phyloP scores from a whole-genome alignment of 2,888 invertebrate genomes.

The Trachelus stipa region DNA sequence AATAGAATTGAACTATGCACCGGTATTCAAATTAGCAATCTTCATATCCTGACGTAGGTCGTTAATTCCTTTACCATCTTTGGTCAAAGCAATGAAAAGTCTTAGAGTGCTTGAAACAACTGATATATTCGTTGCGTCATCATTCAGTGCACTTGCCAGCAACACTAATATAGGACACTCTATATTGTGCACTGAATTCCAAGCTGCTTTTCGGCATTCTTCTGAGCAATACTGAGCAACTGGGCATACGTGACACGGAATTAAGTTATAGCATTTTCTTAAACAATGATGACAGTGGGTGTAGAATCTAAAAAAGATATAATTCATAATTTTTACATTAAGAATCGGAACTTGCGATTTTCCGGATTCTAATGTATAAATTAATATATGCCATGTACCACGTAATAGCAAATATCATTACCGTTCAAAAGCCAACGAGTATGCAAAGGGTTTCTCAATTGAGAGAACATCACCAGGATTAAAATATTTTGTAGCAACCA shows the following conservation, averaged over 20 bases:
- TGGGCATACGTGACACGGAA: slow-evolving; percentile 58
- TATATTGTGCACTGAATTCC: slow-evolving; percentile 53
- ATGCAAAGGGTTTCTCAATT: slow-evolving; percentile 56
- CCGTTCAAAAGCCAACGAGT: slow-evolving; percentile 58
- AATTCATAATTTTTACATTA: background rate
- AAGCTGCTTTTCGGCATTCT: slow-evolving; percentile 49
- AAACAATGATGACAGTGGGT: slow-evolving; percentile 63
- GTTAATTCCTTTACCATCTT: slow-evolving; percentile 51
- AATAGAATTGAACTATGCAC: slow-evolving; percentile 31
- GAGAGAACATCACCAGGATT: slow-evolving; percentile 58
- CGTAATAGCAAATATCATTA: background rate
- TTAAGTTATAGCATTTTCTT: slow-evolving; percentile 55
- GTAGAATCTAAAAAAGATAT: slow-evolving; percentile 47
- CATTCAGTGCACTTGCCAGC: slow-evolving; percentile 51
- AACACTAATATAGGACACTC: slow-evolving; percentile 56
- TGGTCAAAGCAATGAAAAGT: slow-evolving; percentile 54
- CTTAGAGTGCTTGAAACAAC: slow-evolving; percentile 60
- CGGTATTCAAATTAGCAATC: slow-evolving; percentile 56
- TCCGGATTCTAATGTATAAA: background rate
- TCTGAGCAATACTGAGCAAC: slow-evolving; percentile 60
- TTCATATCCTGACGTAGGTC: slow-evolving; percentile 53
- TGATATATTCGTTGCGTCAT: slow-evolving; percentile 57
- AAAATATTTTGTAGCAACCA: slow-evolving; percentile 55
- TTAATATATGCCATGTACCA: too few species aligned
- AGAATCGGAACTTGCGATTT: background rate